A percentile compares a stretch with the other conserved stretches of the same genome.
phyloP scores from a whole-genome alignment of 2,113 vertebrate species.

The Caranx ignobilis region DNA sequence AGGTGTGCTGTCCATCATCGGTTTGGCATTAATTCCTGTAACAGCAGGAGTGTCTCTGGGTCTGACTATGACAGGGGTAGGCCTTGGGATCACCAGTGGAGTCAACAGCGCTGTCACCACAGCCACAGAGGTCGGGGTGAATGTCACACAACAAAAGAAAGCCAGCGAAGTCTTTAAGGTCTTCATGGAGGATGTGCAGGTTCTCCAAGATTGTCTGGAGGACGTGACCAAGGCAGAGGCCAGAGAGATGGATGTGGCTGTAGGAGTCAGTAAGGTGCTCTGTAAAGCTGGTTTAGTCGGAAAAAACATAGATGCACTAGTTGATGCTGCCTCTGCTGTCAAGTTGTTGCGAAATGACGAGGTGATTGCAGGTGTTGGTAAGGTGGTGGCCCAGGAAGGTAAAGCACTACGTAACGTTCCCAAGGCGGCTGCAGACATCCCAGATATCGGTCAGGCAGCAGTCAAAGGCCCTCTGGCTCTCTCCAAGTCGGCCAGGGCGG shows the following conservation, averaged over 20 bases:
- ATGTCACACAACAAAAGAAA: slow-evolving; percentile 34
- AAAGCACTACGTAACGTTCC: slow-evolving; percentile 28
- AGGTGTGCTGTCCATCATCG: slow-evolving; percentile 64
- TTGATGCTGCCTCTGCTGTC: neutral
- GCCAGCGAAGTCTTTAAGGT: slow-evolving; percentile 40
- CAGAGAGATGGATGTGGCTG: accelerated
- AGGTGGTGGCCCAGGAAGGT: slow-evolving; percentile 24
- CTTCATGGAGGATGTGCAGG: slow-evolving; percentile 63
- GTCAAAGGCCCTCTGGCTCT: slow-evolving; percentile 37
- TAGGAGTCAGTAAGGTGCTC: neutral
- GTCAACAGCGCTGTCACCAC: slow-evolving; percentile 57
- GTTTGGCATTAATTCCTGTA: slow-evolving; percentile 63
- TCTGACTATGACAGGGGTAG: slow-evolving; percentile 49
- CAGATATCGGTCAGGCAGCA: slow-evolving; percentile 57
- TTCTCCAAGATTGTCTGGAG: slow-evolving; percentile 49
- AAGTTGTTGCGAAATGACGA: slow-evolving; percentile 33
- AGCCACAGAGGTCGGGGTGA: slow-evolving; percentile 51
- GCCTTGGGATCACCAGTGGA: slow-evolving; percentile 60
- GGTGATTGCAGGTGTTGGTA: neutral
- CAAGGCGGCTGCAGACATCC: slow-evolving; percentile 49
- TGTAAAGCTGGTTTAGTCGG: accelerated
- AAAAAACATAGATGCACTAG: slow-evolving; percentile 18
- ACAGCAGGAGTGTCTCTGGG: slow-evolving; percentile 63
- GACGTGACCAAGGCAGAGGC: neutral
- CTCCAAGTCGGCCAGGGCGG: slow-evolving; percentile 21